Percentiles rank a stretch among this genome's conserved stretches.
These are phyloP conservation scores for Phylloscopus collybita DNA, from an alignment of 2,797 vertebrate genomes.

Conservation along the genomic window DNA sequence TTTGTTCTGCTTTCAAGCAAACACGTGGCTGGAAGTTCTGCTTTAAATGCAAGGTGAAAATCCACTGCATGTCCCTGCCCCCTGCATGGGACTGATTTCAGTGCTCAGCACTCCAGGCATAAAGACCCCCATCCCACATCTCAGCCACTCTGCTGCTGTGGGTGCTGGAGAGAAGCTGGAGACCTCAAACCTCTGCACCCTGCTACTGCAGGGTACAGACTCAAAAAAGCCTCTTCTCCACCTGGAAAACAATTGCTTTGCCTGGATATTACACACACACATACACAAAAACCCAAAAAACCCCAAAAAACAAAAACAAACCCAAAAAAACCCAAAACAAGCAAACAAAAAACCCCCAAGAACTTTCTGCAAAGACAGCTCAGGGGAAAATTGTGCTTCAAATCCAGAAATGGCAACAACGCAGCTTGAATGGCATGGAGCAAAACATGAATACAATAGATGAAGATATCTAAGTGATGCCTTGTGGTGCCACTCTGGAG, in stretches of 20 bases:
- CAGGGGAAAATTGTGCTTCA: not conserved
- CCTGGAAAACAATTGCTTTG: not conserved
- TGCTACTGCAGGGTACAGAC: not conserved
- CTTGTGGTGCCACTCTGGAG: not conserved
- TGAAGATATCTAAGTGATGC: not conserved
- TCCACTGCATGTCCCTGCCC: not conserved
- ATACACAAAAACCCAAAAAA: not conserved
- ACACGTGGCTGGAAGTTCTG: not conserved
- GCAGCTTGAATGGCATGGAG: not conserved
- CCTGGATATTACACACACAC: not conserved
- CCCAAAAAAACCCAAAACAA: not conserved
- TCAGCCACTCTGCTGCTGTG: not conserved
- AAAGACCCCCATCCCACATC: not conserved
- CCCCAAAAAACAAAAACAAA: not conserved
- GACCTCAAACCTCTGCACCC: not conserved
- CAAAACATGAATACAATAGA: not conserved
- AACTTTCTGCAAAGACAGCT: not conserved
- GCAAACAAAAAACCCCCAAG: not conserved
- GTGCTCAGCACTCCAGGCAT: not conserved
- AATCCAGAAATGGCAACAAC: not conserved
- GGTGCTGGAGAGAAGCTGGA: not conserved
- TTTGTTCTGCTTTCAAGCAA: not conserved
- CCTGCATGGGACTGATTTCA: not conserved
- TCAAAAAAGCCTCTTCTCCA: not conserved
- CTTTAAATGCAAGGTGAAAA: not conserved